Percentiles rank a stretch among this genome's conserved stretches.
Conservation (phyloP, 2,888 invertebrate species). For the Mycogona germanica region DNA sequence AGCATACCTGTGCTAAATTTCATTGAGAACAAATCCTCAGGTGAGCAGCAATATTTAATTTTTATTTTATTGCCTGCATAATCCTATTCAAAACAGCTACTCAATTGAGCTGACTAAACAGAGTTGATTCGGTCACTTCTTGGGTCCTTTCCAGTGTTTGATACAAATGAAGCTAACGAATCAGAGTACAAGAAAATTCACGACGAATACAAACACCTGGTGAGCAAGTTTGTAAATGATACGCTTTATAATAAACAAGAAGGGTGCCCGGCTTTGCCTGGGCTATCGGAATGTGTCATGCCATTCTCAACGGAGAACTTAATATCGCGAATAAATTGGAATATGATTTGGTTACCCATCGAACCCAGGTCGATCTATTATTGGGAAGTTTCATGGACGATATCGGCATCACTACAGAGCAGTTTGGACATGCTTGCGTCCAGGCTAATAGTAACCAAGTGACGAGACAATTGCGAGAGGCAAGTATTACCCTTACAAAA, state of each 20-base stretch:
- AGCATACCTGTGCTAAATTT: slow-evolving; percentile 81
- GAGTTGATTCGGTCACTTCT: background rate
- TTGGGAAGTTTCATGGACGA: slow-evolving; percentile 87
- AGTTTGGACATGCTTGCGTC: slow-evolving; percentile 67
- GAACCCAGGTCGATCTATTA: slow-evolving; percentile 81
- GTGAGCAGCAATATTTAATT: too few species aligned
- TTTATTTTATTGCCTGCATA: too few species aligned
- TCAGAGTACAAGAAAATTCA: slow-evolving; percentile 64
- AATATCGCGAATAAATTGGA: too few species aligned
- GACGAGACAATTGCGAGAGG: background rate
- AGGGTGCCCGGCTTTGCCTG: too few species aligned
- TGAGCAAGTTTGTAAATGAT: slow-evolving; percentile 28
- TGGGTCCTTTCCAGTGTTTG: slow-evolving; percentile 58
- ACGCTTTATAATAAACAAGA: too few species aligned
- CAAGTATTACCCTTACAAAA: too few species aligned
- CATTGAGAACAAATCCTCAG: slow-evolving; percentile 82
- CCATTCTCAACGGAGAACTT: too few species aligned
- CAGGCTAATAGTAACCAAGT: slow-evolving; percentile 20
- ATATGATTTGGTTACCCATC: too few species aligned
- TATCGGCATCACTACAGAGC: slow-evolving; percentile 72
- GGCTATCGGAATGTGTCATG: too few species aligned
- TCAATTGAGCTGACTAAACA: background rate
- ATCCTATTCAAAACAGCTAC: too few species aligned
- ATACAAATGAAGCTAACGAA: slow-evolving; percentile 59
- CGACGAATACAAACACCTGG: slow-evolving; percentile 76